Conservation (phyloP, 2,113 vertebrate species). For the Brevimyrus niger region DNA sequence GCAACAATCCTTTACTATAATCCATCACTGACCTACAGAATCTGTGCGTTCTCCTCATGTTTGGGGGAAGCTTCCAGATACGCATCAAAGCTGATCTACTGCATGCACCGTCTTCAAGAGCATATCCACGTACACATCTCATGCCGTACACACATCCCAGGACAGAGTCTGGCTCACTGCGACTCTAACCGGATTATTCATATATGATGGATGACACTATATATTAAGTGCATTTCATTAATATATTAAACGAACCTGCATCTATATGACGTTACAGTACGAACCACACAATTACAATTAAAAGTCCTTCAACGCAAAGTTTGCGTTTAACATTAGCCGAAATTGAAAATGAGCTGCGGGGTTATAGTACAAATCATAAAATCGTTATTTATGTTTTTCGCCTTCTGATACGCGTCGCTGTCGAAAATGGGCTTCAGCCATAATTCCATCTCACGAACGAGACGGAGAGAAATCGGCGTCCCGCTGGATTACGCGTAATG, state of each 20-base stretch:
- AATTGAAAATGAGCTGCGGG: background rate
- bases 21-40: background rate
- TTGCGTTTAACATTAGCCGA: background rate
- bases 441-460: background rate
- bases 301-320: background rate
- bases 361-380: constrained; percentile 4
- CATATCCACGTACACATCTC: background rate
- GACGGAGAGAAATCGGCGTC: background rate
- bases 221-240: background rate
- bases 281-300: background rate
- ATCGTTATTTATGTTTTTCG: constrained; percentile 9
- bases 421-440: constrained; percentile 1
- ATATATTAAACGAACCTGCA: background rate
- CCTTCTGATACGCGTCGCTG: background rate
- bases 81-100: background rate
- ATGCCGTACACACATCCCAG: background rate
- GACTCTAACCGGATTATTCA: background rate
- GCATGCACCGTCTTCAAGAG: background rate
- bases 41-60: background rate
- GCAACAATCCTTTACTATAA: background rate
- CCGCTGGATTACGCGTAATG: background rate
- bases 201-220: background rate
- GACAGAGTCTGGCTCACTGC: background rate
- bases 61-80: background rate
- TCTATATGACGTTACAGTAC: background rate